Evolutionary conservation across 2,888 invertebrate species (phyloP), one percentile per base, ranked within the genome.

Genomic region (Cryptops parisi): DNA sequence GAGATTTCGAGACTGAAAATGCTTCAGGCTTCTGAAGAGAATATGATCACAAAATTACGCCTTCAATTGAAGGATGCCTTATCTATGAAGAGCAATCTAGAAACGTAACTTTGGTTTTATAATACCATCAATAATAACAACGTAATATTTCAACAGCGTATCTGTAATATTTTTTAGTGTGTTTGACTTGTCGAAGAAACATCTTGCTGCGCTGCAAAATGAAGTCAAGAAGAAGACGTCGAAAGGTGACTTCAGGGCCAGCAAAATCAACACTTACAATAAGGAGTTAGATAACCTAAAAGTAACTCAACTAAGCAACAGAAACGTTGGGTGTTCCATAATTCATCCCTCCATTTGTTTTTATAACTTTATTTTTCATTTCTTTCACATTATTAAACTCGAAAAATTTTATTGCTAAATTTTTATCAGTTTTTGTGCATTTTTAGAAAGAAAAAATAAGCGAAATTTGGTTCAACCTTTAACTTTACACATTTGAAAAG

Each of bases 191-290:
- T 27, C 26, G 5, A 46, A 46, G 9, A 27, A 25, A 24, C 23
- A 46, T 17, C 2, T 46, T 19, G 26, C 12, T 1, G 12, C 27
- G 5, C n/a, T 6, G 19, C 26, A 46, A 26, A 21, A 3, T 2
- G 47, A 46, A 2, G 25, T 46, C 25, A 24, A 12, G 25, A 46
- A 46, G 27, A 25, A 46, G 27, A 46, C 47, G 1, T 27, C 17
- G 25, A 46, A 46, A 26, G 21, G 25, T 4, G 47, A 46, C n/a
- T 46, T 46, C 21, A 27, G 25, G 17, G 26, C 47, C 1, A 46
- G 27, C 25, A 46, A 46, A 17, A 46, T 46, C 5, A 21, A 46
- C 25, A 27, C 25, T 21, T 46, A 46, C 26, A 27, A 46, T 12
- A 22, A 22, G 9, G n/a, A 23, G 23, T 45, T 45, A 21, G 45